A percentile compares a stretch with the other conserved stretches of the same genome.
Evolutionary conservation across 53 echinoderm and acorn worm species (phyloP).

Genomic region (Glandiceps talaboti): DNA sequence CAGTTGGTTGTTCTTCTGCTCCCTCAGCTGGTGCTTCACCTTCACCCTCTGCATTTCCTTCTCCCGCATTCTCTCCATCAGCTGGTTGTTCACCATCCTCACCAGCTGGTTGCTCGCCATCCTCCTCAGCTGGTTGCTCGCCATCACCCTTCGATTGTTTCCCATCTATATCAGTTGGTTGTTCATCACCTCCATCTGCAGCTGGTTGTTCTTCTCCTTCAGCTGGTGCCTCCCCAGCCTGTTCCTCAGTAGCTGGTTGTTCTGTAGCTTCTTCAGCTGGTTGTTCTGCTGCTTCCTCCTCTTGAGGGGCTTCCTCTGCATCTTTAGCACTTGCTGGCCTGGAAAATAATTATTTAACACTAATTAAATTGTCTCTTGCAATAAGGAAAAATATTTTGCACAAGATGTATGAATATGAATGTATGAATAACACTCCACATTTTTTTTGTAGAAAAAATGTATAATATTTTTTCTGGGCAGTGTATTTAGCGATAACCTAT

Average conservation of each 20-base stretch:
- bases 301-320: not conserved
- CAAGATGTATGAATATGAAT: no score
- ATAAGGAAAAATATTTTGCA: no score
- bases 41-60: not conserved
- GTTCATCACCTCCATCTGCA: no score
- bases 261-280: not conserved
- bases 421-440: no score
- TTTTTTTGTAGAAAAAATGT: no score
- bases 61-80: not conserved
- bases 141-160: not conserved
- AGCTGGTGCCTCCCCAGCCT: no score
- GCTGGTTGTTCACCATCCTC: constrained; percentile 31
- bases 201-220: no score
- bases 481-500: no score
- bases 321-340: not conserved
- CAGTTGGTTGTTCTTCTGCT: not conserved
- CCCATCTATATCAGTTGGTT: not conserved
- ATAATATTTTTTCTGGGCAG: no score
- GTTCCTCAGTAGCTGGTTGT: not conserved
- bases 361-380: no score
- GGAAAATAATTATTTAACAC: not conserved
- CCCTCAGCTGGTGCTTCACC: not conserved
- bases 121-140: constrained; percentile 34
- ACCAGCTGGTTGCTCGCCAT: constrained; percentile 23
- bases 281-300: not conserved